Base-by-base conservation (phyloP, 2,113 vertebrate genomes). In the Junco hyemalis region DNA sequence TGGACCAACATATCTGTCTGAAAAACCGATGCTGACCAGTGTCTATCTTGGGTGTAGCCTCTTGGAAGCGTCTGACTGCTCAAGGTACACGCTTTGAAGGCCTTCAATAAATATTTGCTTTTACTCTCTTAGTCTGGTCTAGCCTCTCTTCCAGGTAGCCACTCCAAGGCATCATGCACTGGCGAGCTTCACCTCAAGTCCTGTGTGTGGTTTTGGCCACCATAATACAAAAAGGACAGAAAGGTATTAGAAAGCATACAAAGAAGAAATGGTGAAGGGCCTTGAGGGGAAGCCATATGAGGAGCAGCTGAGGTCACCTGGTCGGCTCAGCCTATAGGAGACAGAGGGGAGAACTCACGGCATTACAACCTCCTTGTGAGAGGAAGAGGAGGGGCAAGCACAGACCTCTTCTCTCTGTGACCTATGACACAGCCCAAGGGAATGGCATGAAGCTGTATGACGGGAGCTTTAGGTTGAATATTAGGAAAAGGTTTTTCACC, bases 381-480 rank as follows among this genome's bases (percentile, higher is more conserved):
- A 9, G 42, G 5, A 79, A 48, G 21, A 7, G 11, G 16, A 54
- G 25, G 14, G 21, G 11, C 21, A 71, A 40, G 6, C 20, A 57
- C 12, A 7, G 25, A 72, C 31, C 11, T 72, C 40, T 47, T 20
- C 16, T 29, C 40, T 56, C 5, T 12, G 2, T 26, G 48, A 56
- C 20, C 1, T 1, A 14, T 19, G 18, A 26, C 11, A 64, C 28
- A 7, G 3, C 8, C 14, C 19, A 16, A 50, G 33, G 18, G 18
- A 81, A 50, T 11, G 22, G 5, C 31, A 22, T 33, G 26, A 65
- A 65, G 26, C 6, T 50, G 35, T 42, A 22, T 23, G 11, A n/a
- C 0, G 0, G 29, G 56, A 45, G 28, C 7, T 45, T 54, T 69
- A 40, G 12, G n/a, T 0, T 63, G n/a, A n/a, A n/a, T 40, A 29